Evolutionary conservation across 2,888 invertebrate genomes (phyloP), one percentile per base, ranked within the genome.

Genomic region (Ochlodes sylvanus): DNA sequence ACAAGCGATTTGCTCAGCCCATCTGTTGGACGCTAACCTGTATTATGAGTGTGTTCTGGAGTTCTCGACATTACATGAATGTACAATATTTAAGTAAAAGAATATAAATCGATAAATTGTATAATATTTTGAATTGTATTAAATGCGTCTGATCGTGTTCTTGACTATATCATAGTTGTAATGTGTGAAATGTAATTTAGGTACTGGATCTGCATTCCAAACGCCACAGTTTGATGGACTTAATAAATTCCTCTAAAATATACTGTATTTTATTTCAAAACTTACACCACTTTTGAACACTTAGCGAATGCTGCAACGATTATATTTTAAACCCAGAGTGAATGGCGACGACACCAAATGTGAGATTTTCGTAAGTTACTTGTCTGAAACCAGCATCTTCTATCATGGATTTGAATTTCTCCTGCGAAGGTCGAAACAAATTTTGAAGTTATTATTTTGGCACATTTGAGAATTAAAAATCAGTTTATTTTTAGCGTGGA

Each of bases 321-420:
- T 94, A 97, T 74, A 98, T 90, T 92, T 99, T 99, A 86, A 98
- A 98, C 34, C 98, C 99, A 0, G 98, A 98, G 89, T 99, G 99
- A 83, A 99, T 98, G 56, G 99, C 97, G 71, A 98, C 97, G 5
- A 98, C 94, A 1, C 99, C 99, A 79, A 97, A 96, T 1, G 97
- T 96, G 68, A 99, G 91, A 92, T 99, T 99, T 89, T 98, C 98
- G 85, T 98, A 98, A 0, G 95, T 94, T 0, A 98, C 98, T 80
- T 96, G 94, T 52, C 95, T 92, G 89, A 99, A 99, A 7, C 99
- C 99, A 0, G 98, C 97, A 38, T 95, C 91, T 82, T 96, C 95
- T 61, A 99, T 98, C 97, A 99, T 97, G 3, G 85, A 77, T 83
- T 97, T 96, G 89, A 99, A 99, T 61, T 95, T 95, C 71, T 97